Evolutionary conservation across 2,797 vertebrate genomes (phyloP), one percentile per base, ranked within the genome.

Genomic region (Balearica regulorum): DNA sequence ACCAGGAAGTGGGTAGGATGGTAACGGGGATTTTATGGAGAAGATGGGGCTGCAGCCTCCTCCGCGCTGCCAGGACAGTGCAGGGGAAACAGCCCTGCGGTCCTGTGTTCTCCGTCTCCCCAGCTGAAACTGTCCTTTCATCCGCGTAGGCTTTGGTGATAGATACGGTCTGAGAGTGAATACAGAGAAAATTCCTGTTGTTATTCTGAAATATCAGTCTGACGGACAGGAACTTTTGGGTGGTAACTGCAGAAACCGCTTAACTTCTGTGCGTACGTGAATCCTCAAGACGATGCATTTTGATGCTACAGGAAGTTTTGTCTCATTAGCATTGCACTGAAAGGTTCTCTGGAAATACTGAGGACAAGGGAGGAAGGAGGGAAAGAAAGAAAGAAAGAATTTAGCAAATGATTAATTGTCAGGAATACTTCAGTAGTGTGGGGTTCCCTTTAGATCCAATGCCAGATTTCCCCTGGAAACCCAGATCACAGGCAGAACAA

Each of bases 371-470:
- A 88, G 78, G 92, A 94, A 85, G 87, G 43, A 75, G 84, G 39
- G 19, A 61, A 72, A 87, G 94, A 87, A 95, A 87, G 94, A 87
- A 95, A 94, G 90, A 97, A 97, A 94, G 92, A 64, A 66, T 93
- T 91, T 97, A 81, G 83, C 86, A 81, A 89, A 91, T 98, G 97
- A 98, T 98, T 95, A 97, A 98, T 98, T 95, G 94, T 95, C 76
- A 91, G 83, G 93, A 92, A 91, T 96, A 87, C 81, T 94, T 97
- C 81, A 57, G 71, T 90, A 93, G 69, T 96, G 82, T 97, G 94
- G 92, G 92, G 22, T 98, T 98, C 96, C 92, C 90, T 97, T 98
- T 90, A 98, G 98, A 99, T 99, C 96, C 97, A 85, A 55, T 98
- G 98, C 98, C 98, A 98, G 92, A 96, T 97, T 96, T 97, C 95